Evolutionary conservation across 1,140 invertebrate genomes (phyloP).

Genomic region (Drosophila kikkawai): DNA sequence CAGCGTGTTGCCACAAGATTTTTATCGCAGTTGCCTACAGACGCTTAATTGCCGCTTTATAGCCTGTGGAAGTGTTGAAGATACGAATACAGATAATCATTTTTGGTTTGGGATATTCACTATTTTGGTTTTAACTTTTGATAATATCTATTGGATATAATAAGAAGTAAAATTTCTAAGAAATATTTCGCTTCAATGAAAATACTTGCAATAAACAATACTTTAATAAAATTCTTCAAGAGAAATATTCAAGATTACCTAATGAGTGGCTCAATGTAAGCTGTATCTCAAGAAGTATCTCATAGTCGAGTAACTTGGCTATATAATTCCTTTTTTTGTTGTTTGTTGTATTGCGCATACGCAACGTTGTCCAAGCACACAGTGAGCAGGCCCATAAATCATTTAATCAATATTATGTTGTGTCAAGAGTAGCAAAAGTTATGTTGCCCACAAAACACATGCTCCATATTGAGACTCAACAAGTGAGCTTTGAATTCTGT

Average conservation of each 20-base stretch:
- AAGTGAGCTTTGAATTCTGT: constrained; percentile 25
- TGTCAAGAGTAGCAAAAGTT: constrained; percentile 62
- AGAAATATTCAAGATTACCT: not conserved
- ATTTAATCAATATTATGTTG: constrained; percentile 83
- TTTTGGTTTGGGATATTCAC: not conserved
- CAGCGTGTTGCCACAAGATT: constrained; percentile 72
- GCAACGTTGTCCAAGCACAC: constrained; percentile 57
- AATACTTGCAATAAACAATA: not conserved
- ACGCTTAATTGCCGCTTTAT: constrained; percentile 78
- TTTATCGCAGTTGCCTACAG: constrained; percentile 68
- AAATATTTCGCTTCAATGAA: not conserved
- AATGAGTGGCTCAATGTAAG: no score
- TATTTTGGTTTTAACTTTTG: constrained; percentile 46
- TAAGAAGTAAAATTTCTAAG: not conserved
- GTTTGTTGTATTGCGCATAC: constrained; percentile 58
- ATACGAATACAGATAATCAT: constrained; percentile 5
- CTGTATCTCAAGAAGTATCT: not conserved
- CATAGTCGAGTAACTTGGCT: not conserved
- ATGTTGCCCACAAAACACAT: constrained; percentile 66
- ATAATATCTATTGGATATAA: constrained; percentile 34
- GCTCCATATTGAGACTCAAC: constrained; percentile 64
- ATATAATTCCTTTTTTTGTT: not conserved
- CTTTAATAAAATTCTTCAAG: no score
- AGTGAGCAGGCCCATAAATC: constrained; percentile 60
- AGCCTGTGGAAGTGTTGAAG: constrained; percentile 49